Base-by-base conservation (phyloP, 1,140 invertebrate species). In the Tigriopus japonicus region DNA sequence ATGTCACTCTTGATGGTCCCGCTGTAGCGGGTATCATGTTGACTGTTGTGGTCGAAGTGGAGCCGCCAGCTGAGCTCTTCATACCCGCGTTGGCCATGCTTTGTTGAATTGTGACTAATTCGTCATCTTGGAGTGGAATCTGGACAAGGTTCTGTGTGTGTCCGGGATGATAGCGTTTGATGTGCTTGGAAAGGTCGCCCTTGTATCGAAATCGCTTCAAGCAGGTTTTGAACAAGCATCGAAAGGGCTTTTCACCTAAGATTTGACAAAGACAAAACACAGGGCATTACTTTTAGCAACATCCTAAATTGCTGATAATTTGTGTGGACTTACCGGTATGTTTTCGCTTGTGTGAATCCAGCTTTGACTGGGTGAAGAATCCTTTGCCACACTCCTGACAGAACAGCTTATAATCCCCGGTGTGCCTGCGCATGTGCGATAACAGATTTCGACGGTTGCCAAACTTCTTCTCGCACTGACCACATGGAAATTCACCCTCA, bases 181-280 rank as follows among this genome's bases (percentile, higher is more conserved):
- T 61, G 49, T 61, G 59, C 35, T 61, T 61, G 14, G 59, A 61
- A 40, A 61, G 52, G 21, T 61, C 59, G 17, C 59, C 59, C 23
- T 61, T 61, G 40, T 61, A 61, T 6, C 59, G 49, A 41, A 61
- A 61, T 19, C 59, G 15, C 51, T 61, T 61, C 12, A 61, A 40
- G 40, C 59, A 61, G 10, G 59, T 56, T 52, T 61, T 58, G 17
- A 56, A 23, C 15, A 61, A 55, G 51, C 59, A 61, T 40, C 59
- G 45, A 40, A 61, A 61, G 12, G 59, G 59, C 59, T 61, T 61
- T 41, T 61, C 59, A n/a, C 59, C 59, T 61, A 61, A 56, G 35
- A 54, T 6, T 54, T 21, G 52, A 17, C 6, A 19, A 28, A 54
- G 52, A 54, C 3, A 54, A 28, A 28, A 54, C 15, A 54, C n/a